Percentiles rank a stretch among this genome's conserved stretches.
phyloP scores from a whole-genome alignment of 2,888 invertebrate genomes.

The Drosophila nigritarsus region DNA sequence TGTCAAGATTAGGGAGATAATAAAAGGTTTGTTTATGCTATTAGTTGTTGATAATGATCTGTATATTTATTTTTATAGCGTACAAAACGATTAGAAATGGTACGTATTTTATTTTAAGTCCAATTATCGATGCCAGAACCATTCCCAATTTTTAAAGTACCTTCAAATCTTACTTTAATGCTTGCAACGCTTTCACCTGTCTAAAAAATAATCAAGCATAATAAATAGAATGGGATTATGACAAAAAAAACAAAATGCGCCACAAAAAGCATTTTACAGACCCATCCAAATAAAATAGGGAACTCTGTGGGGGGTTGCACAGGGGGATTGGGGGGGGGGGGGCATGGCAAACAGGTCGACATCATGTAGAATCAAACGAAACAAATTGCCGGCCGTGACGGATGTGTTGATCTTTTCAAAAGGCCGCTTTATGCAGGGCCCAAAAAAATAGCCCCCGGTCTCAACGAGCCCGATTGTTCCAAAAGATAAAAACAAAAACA shows the following conservation, averaged over 20 bases:
- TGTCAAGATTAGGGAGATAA: not conserved
- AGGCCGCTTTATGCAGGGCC: conserved; percentile 38
- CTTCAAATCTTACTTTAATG: not conserved
- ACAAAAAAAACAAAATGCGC: conserved; percentile 3
- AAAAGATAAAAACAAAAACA: conserved; percentile 36
- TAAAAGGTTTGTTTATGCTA: not conserved
- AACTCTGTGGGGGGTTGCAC: not conserved
- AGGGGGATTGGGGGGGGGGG: not conserved
- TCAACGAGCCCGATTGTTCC: conserved; percentile 38
- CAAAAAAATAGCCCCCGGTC: conserved; percentile 17
- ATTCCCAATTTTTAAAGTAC: not conserved
- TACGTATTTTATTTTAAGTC: not conserved
- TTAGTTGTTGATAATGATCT: not conserved
- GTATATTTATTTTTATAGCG: not conserved
- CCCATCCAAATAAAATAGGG: not conserved
- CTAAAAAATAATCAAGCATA: conserved; percentile 22
- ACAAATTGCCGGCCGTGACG: conserved; percentile 71
- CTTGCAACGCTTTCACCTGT: conserved; percentile 14
- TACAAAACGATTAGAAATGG: not conserved
- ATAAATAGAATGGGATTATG: conserved; percentile 32
- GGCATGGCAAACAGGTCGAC: conserved; percentile 17
- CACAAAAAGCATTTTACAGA: conserved; percentile 7
- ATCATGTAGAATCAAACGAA: conserved; percentile 46
- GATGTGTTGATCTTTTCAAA: conserved; percentile 63
- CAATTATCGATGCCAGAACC: not conserved